These are phyloP conservation scores for Bombus haemorrhoidalis DNA, from an alignment of 1,140 invertebrate species.

Conservation along the genomic window DNA sequence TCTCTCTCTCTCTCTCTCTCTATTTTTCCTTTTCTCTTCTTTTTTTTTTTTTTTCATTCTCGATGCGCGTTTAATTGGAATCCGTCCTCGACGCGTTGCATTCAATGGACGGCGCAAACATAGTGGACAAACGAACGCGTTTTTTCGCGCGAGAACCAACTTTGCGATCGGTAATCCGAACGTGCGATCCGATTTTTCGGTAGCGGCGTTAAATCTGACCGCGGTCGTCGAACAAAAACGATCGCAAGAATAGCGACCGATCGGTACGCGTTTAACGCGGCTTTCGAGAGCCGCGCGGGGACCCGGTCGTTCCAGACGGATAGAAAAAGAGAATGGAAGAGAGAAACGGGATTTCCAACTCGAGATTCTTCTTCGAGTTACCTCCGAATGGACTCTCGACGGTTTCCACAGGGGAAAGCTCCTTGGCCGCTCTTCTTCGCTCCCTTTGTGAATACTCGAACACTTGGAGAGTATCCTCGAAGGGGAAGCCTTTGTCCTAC, in stretches of 20 bases:
- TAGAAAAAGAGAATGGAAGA: not conserved
- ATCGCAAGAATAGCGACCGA: not conserved
- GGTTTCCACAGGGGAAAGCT: conserved; percentile 16
- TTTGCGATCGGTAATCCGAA: not conserved
- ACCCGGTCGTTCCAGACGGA: not conserved
- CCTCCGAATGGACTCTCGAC: conserved; percentile 7
- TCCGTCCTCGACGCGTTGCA: not conserved
- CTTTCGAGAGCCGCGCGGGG: not conserved
- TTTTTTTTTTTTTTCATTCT: not conserved
- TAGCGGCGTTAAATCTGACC: not conserved
- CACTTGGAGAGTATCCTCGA: conserved; percentile 13
- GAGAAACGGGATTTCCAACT: too few relatives aligned
- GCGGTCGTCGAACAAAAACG: not conserved
- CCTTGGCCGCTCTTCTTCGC: not conserved
- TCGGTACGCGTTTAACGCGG: not conserved
- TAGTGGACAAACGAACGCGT: not conserved
- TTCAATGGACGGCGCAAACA: conserved; percentile 16
- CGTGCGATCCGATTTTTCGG: not conserved
- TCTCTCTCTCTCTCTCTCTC: not conserved
- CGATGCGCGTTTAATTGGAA: conserved; percentile 40
- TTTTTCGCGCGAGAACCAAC: not conserved
- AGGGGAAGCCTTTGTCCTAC: conserved; percentile 13
- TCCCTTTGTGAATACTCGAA: conserved; percentile 34
- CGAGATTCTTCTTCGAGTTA: conserved; percentile 24
- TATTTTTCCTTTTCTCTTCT: not conserved